Percentiles rank a stretch among this genome's conserved stretches.
phyloP scores from a whole-genome alignment of 2,888 invertebrate genomes.

The Lypha dubia region DNA sequence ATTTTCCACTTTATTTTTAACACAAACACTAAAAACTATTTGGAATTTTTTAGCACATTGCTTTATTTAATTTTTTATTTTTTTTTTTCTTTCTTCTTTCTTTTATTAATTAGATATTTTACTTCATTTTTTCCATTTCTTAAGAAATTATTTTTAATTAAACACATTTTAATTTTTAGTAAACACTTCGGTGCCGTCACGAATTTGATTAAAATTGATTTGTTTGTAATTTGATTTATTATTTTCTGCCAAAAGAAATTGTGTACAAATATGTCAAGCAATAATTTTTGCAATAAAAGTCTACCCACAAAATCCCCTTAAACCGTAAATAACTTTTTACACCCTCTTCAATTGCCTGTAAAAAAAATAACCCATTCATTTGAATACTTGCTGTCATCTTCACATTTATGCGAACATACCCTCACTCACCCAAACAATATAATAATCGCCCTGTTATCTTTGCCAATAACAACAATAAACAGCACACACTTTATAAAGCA shows the following conservation, averaged over 20 bases:
- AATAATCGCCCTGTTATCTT: background rate
- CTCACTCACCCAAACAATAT: background rate
- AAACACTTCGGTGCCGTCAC: slow-evolving; percentile 16
- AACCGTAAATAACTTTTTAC: background rate
- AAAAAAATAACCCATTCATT: background rate
- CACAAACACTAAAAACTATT: slow-evolving; percentile 10
- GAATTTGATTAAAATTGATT: slow-evolving; percentile 15
- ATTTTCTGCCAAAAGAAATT: background rate
- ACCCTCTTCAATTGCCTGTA: background rate
- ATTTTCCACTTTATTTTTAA: slow-evolving; percentile 1
- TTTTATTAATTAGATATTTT: background rate
- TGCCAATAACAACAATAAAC: slow-evolving; percentile 4
- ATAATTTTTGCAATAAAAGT: too few species aligned
- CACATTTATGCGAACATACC: background rate
- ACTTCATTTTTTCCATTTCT: background rate
- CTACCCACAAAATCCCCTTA: background rate
- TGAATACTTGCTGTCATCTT: background rate
- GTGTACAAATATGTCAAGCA: background rate
- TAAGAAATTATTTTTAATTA: too few species aligned
- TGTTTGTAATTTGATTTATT: background rate
- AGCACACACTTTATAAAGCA: background rate
- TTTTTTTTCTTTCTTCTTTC: background rate
- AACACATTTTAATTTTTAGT: too few species aligned
- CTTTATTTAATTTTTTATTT: background rate
- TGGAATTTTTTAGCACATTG: slow-evolving; percentile 1